Percentiles rank a stretch among this genome's conserved stretches.
phyloP scores from a whole-genome alignment of 1,140 invertebrate species.

The Brachionus rubens region DNA sequence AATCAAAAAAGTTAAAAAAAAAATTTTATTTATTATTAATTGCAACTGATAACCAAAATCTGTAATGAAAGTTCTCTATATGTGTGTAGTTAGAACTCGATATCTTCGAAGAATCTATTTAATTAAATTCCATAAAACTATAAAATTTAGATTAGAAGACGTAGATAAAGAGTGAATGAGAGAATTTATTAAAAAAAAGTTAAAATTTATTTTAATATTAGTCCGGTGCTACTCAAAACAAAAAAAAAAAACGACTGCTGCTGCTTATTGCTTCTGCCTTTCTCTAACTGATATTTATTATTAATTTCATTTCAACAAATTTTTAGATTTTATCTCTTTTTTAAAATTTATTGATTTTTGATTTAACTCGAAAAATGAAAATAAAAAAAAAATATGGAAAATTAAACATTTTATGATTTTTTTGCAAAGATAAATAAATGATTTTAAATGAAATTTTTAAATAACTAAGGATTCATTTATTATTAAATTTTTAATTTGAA shows the following conservation, averaged over 20 bases:
- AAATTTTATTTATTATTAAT: conserved; percentile 33
- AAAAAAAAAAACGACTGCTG: neutral
- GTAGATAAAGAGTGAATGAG: conserved; percentile 15
- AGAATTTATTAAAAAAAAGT: conserved; percentile 29
- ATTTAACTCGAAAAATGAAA: conserved; percentile 15
- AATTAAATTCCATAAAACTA: conserved; percentile 43
- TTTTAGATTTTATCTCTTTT: conserved; percentile 34
- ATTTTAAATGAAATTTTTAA: conserved; percentile 12
- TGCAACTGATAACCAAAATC: conserved; percentile 43
- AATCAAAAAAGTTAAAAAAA: conserved; percentile 30
- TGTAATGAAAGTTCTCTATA: conserved; percentile 32
- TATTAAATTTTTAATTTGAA: conserved; percentile 23
- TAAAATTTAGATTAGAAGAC: conserved; percentile 38
- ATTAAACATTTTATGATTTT: conserved; percentile 41
- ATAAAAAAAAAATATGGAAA: conserved; percentile 34
- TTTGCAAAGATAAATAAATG: conserved; percentile 25
- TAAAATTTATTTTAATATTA: conserved; percentile 40
- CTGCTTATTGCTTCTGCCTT: neutral
- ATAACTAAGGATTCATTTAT: conserved; percentile 19
- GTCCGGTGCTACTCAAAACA: conserved; percentile 8
- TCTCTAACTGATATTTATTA: conserved; percentile 19
- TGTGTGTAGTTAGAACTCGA: conserved; percentile 17
- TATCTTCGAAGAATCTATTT: conserved; percentile 4
- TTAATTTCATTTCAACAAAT: conserved; percentile 13
- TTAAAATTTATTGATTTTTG: conserved; percentile 44